phyloP scores from a whole-genome alignment of 2,113 vertebrate genomes.

The Monarcha castaneiventris region DNA sequence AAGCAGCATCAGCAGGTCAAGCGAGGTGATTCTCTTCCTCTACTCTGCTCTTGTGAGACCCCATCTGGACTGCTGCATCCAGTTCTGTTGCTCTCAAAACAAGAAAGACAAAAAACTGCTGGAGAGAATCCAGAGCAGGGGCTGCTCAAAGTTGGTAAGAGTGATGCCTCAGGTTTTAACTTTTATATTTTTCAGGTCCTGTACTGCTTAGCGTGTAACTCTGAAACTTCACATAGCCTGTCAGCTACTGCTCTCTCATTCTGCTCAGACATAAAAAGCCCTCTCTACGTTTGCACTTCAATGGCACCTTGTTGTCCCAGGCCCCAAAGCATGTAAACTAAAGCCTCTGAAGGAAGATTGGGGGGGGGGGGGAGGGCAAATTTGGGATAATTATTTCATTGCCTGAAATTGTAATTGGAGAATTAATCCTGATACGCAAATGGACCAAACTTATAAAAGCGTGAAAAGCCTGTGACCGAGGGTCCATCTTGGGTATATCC shows the following conservation, averaged over 20 bases:
- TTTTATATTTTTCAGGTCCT: neutral
- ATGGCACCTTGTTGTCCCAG: neutral
- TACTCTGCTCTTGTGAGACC: neutral
- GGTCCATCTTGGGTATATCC: neutral
- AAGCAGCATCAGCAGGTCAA: neutral
- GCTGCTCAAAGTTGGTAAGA: neutral
- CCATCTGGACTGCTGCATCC: neutral
- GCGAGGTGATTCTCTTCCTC: neutral
- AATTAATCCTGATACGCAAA: neutral
- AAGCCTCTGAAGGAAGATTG: neutral
- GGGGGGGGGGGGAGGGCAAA: neutral
- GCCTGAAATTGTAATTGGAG: neutral
- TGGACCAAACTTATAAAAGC: neutral
- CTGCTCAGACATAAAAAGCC: neutral
- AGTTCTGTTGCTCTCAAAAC: neutral
- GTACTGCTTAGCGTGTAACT: neutral
- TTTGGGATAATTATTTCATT: neutral
- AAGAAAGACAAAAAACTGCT: neutral
- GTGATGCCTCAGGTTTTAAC: neutral
- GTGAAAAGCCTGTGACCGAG: neutral
- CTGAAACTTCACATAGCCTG: neutral
- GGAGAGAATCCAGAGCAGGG: neutral
- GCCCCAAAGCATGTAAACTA: neutral
- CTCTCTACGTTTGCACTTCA: neutral
- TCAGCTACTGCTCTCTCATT: neutral